Evolutionary conservation across 2,797 vertebrate species (phyloP), one percentile per base, ranked within the genome.

Genomic region (Sebastes itinus): DNA sequence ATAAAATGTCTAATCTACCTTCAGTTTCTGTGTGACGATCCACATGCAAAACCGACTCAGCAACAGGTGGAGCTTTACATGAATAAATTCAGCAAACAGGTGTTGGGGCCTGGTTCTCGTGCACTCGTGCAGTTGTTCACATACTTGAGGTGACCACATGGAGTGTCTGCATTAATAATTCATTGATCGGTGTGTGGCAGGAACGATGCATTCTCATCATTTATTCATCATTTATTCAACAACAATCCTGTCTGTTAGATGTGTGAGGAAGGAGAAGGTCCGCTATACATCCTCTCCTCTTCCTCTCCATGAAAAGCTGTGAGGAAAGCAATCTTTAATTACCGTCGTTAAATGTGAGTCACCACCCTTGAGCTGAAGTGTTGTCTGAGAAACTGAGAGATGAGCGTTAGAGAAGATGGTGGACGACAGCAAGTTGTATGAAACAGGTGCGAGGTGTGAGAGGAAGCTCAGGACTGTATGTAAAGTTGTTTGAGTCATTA

Each of bases 191-290:
- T 22, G 35, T 81, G 86, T 56, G 69, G 32, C 66, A 70, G 66
- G 59, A 81, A 16, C 25, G 69, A 76, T 54, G 77, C 58, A 4
- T 28, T 42, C 58, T 76, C 72, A 85, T 91, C 14, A 78, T 75
- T 93, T 84, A 88, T 89, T 92, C 55, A 92, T 72, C 3, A 55
- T 58, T 80, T 74, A 70, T 66, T 75, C 69, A 88, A 49, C 58
- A 22, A 64, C 55, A 66, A 69, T 81, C 49, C 38, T 54, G 64
- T 63, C 28, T 62, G 77, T 66, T 84, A 35, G 83, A 79, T 58
- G 35, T 63, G 54, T 11, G 32, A 49, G 32, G 59, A 60, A 42
- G 10, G 25, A 56, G 16, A 25, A 38, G 55, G 46, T n/a, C 71
- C 23, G 58, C 5, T 0, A n/a, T 7, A 32, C 18, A 16, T 16